Evolutionary conservation across 2,888 invertebrate species (phyloP).

Genomic region (Cheilosia scutellata): DNA sequence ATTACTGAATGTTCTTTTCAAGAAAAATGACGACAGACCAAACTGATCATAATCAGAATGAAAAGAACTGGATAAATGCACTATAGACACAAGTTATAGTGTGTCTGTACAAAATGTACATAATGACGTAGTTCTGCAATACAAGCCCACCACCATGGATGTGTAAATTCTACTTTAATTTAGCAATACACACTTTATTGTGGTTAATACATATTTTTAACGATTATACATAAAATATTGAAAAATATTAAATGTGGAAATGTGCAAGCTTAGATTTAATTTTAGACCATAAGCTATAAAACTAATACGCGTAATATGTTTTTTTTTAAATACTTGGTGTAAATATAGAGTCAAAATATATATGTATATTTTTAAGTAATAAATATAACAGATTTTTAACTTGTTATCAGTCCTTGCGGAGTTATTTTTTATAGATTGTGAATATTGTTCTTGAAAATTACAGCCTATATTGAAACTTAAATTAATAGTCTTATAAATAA

Average conservation of each 20-base stretch:
- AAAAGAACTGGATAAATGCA: constrained; percentile 49
- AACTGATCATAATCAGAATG: constrained; percentile 38
- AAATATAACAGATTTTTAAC: too few relatives aligned
- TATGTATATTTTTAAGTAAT: too few relatives aligned
- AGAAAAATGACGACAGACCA: constrained; percentile 67
- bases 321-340: neutral
- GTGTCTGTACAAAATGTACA: constrained; percentile 10
- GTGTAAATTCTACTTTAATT: constrained; percentile 58
- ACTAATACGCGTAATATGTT: neutral
- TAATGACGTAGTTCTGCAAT: constrained; percentile 24
- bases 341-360: constrained; percentile 27
- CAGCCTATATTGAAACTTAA: too few relatives aligned
- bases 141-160: constrained; percentile 43
- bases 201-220: constrained; percentile 14
- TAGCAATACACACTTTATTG: constrained; percentile 29
- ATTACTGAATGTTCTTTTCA: constrained; percentile 78
- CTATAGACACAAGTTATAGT: neutral
- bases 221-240: neutral
- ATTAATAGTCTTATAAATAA: too few relatives aligned
- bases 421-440: too few relatives aligned
- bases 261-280: constrained; percentile 56
- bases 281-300: neutral
- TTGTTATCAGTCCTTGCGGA: too few relatives aligned
- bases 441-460: too few relatives aligned
- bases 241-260: constrained; percentile 34